Evolutionary conservation across 2,888 invertebrate species (phyloP).

Genomic region (Homarus gammarus): DNA sequence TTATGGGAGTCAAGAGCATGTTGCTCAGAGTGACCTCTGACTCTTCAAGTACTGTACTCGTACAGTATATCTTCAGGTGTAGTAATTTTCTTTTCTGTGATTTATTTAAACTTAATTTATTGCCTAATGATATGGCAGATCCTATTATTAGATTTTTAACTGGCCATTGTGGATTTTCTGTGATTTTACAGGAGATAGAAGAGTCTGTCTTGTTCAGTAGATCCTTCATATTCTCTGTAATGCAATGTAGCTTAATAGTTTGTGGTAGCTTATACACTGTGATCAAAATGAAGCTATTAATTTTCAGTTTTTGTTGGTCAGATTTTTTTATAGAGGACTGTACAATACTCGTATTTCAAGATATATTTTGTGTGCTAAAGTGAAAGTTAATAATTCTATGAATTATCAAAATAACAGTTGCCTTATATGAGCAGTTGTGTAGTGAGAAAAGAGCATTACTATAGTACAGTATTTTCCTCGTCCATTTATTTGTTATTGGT

Average conservation of each 20-base stretch:
- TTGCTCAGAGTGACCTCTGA: conserved; percentile 25
- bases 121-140: not conserved
- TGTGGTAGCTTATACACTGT: not conserved
- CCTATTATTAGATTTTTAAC: not conserved
- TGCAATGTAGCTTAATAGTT: not conserved
- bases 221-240: not conserved
- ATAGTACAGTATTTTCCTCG: too few relatives aligned
- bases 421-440: too few relatives aligned
- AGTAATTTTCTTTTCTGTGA: not conserved
- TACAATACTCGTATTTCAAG: too few relatives aligned
- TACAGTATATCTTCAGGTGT: not conserved
- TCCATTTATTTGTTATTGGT: too few relatives aligned
- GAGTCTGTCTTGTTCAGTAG: not conserved
- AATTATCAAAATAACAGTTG: too few relatives aligned
- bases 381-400: too few relatives aligned
- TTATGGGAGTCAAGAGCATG: not conserved
- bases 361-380: too few relatives aligned
- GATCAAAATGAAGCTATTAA: not conserved
- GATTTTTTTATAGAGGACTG: too few relatives aligned
- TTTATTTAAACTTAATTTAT: not conserved
- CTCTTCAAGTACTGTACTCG: not conserved
- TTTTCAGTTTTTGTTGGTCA: not conserved
- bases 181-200: not conserved
- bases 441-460: too few relatives aligned
- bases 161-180: not conserved